Conservation (phyloP, 2,888 invertebrate genomes). For the Drosophila diplacantha region DNA sequence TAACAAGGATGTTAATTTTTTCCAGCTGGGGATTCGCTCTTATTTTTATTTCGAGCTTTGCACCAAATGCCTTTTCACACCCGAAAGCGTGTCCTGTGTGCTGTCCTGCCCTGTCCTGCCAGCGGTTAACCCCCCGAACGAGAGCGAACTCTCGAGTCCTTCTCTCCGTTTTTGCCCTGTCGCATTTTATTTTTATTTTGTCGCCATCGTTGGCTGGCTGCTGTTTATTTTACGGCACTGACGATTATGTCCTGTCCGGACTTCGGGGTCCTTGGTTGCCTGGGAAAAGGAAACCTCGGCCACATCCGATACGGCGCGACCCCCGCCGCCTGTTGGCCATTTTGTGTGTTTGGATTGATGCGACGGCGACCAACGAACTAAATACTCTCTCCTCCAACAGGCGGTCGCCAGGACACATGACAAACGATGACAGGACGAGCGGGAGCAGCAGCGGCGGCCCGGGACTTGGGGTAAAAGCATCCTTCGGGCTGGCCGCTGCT, state of each 20-base stretch:
- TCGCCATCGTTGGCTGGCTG: slow-evolving; percentile 61
- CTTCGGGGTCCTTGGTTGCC: slow-evolving; percentile 13
- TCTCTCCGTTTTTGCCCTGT: slow-evolving; percentile 12
- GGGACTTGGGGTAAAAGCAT: slow-evolving; percentile 64
- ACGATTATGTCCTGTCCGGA: slow-evolving; percentile 59
- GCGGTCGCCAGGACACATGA: slow-evolving; percentile 57
- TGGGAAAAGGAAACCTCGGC: slow-evolving; percentile 66
- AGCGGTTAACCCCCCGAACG: slow-evolving; percentile 14
- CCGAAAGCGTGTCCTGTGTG: slow-evolving; percentile 53
- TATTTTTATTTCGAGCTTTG: slow-evolving; percentile 62
- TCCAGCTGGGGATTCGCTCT: slow-evolving; percentile 41
- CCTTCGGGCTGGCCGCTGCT: slow-evolving; percentile 39
- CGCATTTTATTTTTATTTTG: slow-evolving; percentile 69
- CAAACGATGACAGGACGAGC: slow-evolving; percentile 66
- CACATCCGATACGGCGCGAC: slow-evolving; percentile 66
- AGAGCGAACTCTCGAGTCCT: slow-evolving; percentile 6
- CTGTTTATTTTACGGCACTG: slow-evolving; percentile 73
- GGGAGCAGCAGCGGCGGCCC: not conserved
- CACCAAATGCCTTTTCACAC: slow-evolving; percentile 70
- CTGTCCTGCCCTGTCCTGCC: slow-evolving; percentile 10
- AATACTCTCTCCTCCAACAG: slow-evolving; percentile 66
- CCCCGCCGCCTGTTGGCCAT: slow-evolving; percentile 59
- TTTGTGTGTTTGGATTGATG: slow-evolving; percentile 73
- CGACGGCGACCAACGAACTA: slow-evolving; percentile 64
- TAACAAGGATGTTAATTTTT: slow-evolving; percentile 76